Conservation (phyloP, 1,140 invertebrate species). For the Samia ricini region DNA sequence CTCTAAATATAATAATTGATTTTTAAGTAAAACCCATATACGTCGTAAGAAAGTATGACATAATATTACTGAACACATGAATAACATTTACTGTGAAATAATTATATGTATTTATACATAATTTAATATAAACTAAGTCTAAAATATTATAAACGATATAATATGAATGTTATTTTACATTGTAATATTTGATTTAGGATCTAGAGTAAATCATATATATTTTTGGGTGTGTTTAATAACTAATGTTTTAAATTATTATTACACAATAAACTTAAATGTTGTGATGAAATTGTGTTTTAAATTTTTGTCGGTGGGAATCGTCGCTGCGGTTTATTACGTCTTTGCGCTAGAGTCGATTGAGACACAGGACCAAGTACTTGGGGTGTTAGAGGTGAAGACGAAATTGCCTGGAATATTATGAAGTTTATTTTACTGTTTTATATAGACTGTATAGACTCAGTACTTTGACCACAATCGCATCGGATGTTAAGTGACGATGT, state of each 20-base stretch:
- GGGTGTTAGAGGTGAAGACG: slow-evolving; percentile 63
- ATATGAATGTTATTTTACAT: neutral
- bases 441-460: no score
- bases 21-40: neutral
- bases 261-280: no score
- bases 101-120: neutral
- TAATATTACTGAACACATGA: neutral
- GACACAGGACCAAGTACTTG: slow-evolving; percentile 71
- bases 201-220: no score
- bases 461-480: no score
- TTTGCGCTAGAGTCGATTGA: slow-evolving; percentile 70
- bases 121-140: neutral
- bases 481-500: no score
- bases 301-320: slow-evolving; percentile 65
- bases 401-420: slow-evolving; percentile 55
- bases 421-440: no score
- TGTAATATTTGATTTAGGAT: neutral
- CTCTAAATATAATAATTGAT: neutral
- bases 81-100: neutral
- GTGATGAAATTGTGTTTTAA: slow-evolving; percentile 34
- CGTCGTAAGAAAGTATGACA: neutral
- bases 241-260: no score
- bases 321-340: slow-evolving; percentile 68
- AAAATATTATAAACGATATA: no score
- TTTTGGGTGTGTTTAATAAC: no score